Percentiles rank a stretch among this genome's conserved stretches.
phyloP scores from a whole-genome alignment of 2,113 vertebrate genomes.

The Xenopus borealis region DNA sequence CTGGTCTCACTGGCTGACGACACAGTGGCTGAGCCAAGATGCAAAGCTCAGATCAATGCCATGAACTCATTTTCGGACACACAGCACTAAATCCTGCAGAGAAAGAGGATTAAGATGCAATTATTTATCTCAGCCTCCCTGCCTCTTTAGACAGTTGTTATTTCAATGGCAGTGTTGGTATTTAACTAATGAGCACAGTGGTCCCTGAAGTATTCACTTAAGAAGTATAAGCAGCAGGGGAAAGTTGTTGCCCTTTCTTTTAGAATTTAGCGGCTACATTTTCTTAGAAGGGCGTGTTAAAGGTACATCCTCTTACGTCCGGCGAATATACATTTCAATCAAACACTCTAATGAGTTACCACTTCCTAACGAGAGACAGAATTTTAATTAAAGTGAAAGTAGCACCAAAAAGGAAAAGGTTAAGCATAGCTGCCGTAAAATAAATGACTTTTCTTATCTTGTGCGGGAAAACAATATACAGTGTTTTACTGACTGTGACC shows the following conservation, averaged over 20 bases:
- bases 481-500: neutral
- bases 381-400: neutral
- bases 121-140: conserved; percentile 21
- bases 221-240: conserved; percentile 32
- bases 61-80: conserved; percentile 41
- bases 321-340: conserved; percentile 45
- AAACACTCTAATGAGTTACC: conserved; percentile 25
- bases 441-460: neutral
- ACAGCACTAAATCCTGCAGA: conserved; percentile 43
- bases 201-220: conserved; percentile 47
- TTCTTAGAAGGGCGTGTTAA: conserved; percentile 49
- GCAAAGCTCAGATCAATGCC: conserved; percentile 34
- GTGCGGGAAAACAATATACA: neutral
- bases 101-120: conserved; percentile 19
- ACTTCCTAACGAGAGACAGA: conserved; percentile 1
- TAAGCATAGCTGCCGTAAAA: neutral
- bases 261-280: conserved; percentile 49
- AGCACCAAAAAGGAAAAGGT: neutral
- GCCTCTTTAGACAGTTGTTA: conserved; percentile 21
- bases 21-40: conserved; percentile 3
- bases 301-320: conserved; percentile 39
- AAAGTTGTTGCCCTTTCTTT: conserved; percentile 52
- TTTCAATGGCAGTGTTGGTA: conserved; percentile 27
- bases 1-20: conserved; percentile 20
- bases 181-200: conserved; percentile 42